Percentiles rank a stretch among this genome's conserved stretches.
These are phyloP conservation scores for Bradypodion ventrale DNA, from an alignment of 2,797 vertebrate genomes.

Conservation along the genomic window DNA sequence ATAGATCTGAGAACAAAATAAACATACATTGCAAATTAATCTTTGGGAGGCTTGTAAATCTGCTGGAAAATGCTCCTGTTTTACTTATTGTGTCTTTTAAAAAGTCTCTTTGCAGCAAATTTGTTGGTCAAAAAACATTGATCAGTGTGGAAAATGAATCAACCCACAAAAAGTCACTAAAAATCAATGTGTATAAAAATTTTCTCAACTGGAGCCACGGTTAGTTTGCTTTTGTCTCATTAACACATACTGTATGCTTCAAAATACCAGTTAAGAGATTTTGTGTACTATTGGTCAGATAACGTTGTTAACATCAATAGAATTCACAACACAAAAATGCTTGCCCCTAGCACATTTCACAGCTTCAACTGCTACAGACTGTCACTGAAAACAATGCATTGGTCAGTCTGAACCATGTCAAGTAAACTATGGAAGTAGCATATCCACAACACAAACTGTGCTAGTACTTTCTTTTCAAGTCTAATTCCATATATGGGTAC, in stretches of 20 bases:
- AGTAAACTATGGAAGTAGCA: slow-evolving; percentile 86
- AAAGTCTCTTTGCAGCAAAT: slow-evolving; percentile 70
- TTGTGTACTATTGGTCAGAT: slow-evolving; percentile 76
- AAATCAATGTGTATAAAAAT: slow-evolving; percentile 77
- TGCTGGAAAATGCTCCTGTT: slow-evolving; percentile 69
- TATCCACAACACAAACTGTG: slow-evolving; percentile 84
- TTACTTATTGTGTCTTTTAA: slow-evolving; percentile 61
- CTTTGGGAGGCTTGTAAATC: slow-evolving; percentile 79
- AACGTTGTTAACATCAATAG: slow-evolving; percentile 78
- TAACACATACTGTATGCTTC: slow-evolving; percentile 74
- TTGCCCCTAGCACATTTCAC: slow-evolving; percentile 85
- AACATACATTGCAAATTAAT: slow-evolving; percentile 75
- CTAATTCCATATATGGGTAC: slow-evolving; percentile 73
- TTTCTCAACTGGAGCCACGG: slow-evolving; percentile 76
- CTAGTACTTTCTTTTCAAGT: slow-evolving; percentile 81
- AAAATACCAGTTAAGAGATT: slow-evolving; percentile 80
- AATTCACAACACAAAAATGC: slow-evolving; percentile 79
- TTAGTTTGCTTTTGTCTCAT: slow-evolving; percentile 73
- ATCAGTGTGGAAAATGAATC: slow-evolving; percentile 76
- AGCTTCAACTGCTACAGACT: slow-evolving; percentile 83
- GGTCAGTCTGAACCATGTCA: slow-evolving; percentile 84
- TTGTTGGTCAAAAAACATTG: slow-evolving; percentile 74
- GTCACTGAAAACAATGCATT: slow-evolving; percentile 80
- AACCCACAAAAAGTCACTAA: slow-evolving; percentile 77
- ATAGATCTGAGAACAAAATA: slow-evolving; percentile 78